Percentiles rank a stretch among this genome's conserved stretches.
phyloP scores from a whole-genome alignment of 35 echinoderm and acorn worm species.

The Heliocidaris tuberculata region DNA sequence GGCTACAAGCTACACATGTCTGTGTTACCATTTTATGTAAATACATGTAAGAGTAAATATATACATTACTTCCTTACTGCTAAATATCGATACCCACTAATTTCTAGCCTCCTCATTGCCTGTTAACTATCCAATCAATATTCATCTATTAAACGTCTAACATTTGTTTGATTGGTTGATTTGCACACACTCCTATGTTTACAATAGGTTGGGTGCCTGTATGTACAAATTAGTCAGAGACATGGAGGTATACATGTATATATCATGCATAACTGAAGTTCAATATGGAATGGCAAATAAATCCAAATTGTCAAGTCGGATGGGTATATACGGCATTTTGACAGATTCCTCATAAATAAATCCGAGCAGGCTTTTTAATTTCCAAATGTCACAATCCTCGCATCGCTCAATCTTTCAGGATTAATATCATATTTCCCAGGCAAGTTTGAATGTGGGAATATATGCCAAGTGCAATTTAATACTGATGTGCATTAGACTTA shows the following conservation, averaged over 20 bases:
- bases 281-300: background rate
- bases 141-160: background rate
- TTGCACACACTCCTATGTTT: background rate
- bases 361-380: background rate
- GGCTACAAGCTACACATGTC: background rate
- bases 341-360: background rate
- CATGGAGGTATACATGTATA: background rate
- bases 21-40: background rate
- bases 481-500: background rate
- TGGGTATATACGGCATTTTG: background rate
- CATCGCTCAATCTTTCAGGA: background rate
- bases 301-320: background rate
- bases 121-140: background rate
- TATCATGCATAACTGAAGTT: background rate
- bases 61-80: background rate
- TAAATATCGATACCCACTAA: background rate
- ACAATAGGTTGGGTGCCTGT: background rate
- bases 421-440: slow-evolving; percentile 3
- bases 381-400: background rate
- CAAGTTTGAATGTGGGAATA: background rate
- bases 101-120: background rate
- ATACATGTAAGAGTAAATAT: background rate
- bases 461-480: background rate
- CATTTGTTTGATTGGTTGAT: background rate
- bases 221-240: background rate